Evolutionary conservation across 2,888 invertebrate genomes (phyloP), one percentile per base, ranked within the genome.

Genomic region (Luperina nickerlii): DNA sequence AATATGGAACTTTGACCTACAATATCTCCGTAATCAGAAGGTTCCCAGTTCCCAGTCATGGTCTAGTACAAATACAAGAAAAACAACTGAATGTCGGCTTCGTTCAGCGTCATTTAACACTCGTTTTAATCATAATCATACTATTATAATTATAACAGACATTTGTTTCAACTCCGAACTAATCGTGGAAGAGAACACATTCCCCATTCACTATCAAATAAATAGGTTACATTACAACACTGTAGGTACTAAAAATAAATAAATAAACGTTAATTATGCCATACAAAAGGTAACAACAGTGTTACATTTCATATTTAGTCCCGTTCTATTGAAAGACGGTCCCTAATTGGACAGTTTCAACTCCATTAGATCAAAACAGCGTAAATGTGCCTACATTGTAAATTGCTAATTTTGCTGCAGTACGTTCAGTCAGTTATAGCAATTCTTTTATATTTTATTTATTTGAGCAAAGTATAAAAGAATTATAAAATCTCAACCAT

Each of bases 301-400:
- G 57, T 73, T 79, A 73, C 42, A 76, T 76, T 70, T 74, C 69
- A 67, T 69, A 75, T 75, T 82, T 76, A 71, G 32, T 65, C 57
- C 32, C 65, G n/a, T 32, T 83, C 67, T 69, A 82, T 76, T 82
- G 65, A 78, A 65, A 76, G 74, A 68, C 70, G 69, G 70, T 54
- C 51, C 66, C 38, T 80, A 82, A 82, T 87, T 82, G 78, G 73
- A 75, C 42, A 70, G 76, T 76, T 87, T 60, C 73, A 75, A 75
- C 68, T 69, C 73, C 32, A 86, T 76, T 76, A 78, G 75, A 66
- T 71, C 62, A 63, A 81, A 84, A 77, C 74, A 77, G 57, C 62
- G 65, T 48, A 51, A 80, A 83, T 82, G 82, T 77, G 82, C 48
- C 32, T 74, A 80, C 78, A 79, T 67, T 75, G 74, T 78, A 81